Conservation (phyloP, 1,140 invertebrate genomes). For the Nylanderia fulva region DNA sequence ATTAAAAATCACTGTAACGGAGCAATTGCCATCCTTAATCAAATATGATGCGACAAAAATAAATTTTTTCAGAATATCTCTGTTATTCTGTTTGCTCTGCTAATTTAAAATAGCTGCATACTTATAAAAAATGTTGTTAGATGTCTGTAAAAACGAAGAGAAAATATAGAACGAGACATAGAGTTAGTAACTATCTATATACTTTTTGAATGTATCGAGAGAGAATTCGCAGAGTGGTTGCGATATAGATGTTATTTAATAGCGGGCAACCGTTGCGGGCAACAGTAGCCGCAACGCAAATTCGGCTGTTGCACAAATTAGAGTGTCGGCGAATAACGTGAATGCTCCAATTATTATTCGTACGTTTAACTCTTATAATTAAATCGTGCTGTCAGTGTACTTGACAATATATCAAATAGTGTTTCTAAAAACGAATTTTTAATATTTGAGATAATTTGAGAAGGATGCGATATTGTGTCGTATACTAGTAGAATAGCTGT, state of each 20-base stretch:
- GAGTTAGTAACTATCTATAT: conserved; percentile 12
- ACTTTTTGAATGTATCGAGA: neutral
- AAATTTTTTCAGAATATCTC: neutral
- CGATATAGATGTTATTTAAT: conserved; percentile 47
- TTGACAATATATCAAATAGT: neutral
- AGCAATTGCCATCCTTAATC: neutral
- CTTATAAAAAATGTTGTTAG: neutral
- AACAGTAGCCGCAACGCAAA: conserved; percentile 40
- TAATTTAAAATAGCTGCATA: neutral
- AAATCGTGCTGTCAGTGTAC: conserved; percentile 11
- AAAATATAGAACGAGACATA: no score
- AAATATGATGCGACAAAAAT: neutral
- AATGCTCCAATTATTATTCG: conserved; percentile 36
- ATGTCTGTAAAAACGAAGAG: neutral
- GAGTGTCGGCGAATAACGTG: conserved; percentile 36
- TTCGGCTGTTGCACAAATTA: conserved; percentile 40
- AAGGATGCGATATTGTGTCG: neutral
- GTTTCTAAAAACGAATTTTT: neutral
- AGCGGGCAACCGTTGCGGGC: conserved; percentile 44
- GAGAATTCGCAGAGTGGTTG: conserved; percentile 26
- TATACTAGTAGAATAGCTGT: neutral
- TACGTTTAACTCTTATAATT: conserved; percentile 38
- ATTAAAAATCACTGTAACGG: conserved; percentile 29
- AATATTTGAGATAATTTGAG: neutral
- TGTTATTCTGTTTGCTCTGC: neutral